These are phyloP conservation scores for Menura novaehollandiae DNA, from an alignment of 2,113 vertebrate species.

Conservation along the genomic window DNA sequence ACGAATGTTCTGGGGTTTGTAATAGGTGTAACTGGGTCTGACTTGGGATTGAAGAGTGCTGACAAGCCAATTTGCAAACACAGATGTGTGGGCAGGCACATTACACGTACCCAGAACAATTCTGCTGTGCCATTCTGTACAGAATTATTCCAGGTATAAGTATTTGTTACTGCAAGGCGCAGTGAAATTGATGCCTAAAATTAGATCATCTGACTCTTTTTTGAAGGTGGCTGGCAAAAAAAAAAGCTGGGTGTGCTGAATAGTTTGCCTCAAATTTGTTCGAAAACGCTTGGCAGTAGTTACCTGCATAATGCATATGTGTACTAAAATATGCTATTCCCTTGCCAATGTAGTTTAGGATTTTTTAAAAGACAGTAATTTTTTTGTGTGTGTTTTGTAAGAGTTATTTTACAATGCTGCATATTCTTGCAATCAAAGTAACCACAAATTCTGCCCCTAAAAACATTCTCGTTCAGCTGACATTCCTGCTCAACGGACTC, in stretches of 20 bases:
- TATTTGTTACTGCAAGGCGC: background rate
- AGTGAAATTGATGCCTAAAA: background rate
- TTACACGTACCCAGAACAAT: background rate
- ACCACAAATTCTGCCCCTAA: background rate
- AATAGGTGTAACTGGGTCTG: background rate
- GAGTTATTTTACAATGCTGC: background rate
- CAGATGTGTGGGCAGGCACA: background rate
- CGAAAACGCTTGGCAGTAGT: background rate
- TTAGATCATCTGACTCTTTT: background rate
- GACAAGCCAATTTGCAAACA: slow-evolving; percentile 8
- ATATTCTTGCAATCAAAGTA: background rate
- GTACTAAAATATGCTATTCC: background rate
- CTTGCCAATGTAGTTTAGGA: background rate
- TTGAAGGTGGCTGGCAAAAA: background rate
- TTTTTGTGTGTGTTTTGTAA: background rate
- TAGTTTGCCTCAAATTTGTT: background rate
- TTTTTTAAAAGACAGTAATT: background rate
- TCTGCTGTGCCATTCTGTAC: background rate
- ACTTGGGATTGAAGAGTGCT: background rate
- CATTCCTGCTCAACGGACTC: background rate
- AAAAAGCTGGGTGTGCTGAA: background rate
- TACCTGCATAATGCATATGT: background rate
- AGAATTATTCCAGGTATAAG: background rate
- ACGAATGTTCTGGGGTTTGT: background rate
- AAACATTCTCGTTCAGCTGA: background rate